phyloP scores from a whole-genome alignment of 1,140 invertebrate genomes.

The Drosophila tani region DNA sequence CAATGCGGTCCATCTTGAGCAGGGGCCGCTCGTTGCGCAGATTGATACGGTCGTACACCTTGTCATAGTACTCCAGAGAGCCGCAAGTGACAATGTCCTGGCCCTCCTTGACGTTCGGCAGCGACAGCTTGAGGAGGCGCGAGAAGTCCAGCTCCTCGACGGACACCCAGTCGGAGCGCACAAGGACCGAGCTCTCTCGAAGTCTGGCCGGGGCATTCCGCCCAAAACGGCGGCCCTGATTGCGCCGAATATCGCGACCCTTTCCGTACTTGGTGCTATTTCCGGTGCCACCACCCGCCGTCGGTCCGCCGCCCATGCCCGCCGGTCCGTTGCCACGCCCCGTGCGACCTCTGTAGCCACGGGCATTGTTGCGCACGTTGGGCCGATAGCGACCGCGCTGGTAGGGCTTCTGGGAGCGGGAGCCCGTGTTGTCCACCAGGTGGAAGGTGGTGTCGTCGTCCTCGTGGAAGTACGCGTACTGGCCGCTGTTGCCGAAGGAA shows the following conservation, averaged over 20 bases:
- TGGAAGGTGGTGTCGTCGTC: constrained; percentile 99
- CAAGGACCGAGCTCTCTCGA: constrained; percentile 98
- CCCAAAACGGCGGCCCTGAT: constrained; percentile 91
- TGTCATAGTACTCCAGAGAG: constrained; percentile 98
- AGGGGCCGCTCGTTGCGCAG: constrained; percentile 97
- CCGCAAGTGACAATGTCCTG: constrained; percentile 94
- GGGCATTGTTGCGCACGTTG: constrained; percentile 90
- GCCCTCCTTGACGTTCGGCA: constrained; percentile 94
- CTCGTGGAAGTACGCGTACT: constrained; percentile 98
- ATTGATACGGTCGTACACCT: constrained; percentile 97
- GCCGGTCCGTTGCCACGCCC: constrained; percentile 86
- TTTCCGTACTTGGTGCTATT: constrained; percentile 86
- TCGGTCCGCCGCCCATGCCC: constrained; percentile 62
- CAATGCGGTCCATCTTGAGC: constrained; percentile 96
- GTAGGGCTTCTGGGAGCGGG: constrained; percentile 90
- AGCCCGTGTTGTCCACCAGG: constrained; percentile 94
- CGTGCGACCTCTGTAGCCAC: constrained; percentile 87
- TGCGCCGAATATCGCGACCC: constrained; percentile 86
- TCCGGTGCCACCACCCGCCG: constrained; percentile 86
- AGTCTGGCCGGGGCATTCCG: constrained; percentile 95
- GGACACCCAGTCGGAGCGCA: constrained; percentile 97
- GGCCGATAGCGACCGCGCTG: constrained; percentile 94
- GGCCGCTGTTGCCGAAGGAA: constrained; percentile 97
- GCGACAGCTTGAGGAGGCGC: constrained; percentile 95
- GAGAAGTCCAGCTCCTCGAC: constrained; percentile 99